A percentile compares a stretch with the other conserved stretches of the same genome.
These are phyloP conservation scores for Notothenia coriiceps DNA, from an alignment of 2,113 vertebrate genomes.

Conservation along the genomic window DNA sequence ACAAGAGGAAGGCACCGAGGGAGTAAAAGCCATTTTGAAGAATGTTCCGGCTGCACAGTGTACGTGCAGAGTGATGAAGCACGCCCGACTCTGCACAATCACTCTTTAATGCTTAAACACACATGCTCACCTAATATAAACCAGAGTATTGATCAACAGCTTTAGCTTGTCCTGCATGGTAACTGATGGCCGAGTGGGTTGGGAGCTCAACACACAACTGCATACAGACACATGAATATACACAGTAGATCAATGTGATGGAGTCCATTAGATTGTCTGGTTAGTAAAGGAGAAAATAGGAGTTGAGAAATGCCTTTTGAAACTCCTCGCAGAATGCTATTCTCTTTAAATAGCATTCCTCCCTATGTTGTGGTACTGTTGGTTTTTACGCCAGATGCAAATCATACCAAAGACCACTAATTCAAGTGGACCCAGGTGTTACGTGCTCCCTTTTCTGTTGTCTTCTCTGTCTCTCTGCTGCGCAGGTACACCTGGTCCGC, in stretches of 20 bases:
- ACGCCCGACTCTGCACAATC: slow-evolving; percentile 6
- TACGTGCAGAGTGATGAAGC: slow-evolving; percentile 16
- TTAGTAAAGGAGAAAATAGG: neutral
- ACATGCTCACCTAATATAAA: slow-evolving; percentile 46
- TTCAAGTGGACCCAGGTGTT: too few relatives aligned
- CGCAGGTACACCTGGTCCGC: too few relatives aligned
- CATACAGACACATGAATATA: neutral
- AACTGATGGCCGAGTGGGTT: slow-evolving; percentile 23
- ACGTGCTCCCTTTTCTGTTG: too few relatives aligned
- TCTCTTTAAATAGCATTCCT: too few relatives aligned
- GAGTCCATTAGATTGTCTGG: slow-evolving; percentile 19
- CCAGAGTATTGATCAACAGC: slow-evolving; percentile 57
- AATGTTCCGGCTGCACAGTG: slow-evolving; percentile 19
- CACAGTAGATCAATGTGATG: slow-evolving; percentile 18
- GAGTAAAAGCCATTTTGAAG: slow-evolving; percentile 44
- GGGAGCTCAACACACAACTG: neutral
- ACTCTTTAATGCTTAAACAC: slow-evolving; percentile 48
- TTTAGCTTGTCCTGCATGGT: slow-evolving; percentile 36
- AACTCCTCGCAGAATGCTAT: too few relatives aligned
- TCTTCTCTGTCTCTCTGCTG: too few relatives aligned
- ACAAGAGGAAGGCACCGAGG: slow-evolving; percentile 1
- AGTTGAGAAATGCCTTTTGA: too few relatives aligned
- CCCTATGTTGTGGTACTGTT: too few relatives aligned
- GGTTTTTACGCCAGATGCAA: too few relatives aligned
- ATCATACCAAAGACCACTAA: too few relatives aligned